These are phyloP conservation scores for Enteromius paludinosus DNA, from an alignment of 2,797 vertebrate genomes.

Conservation along the genomic window DNA sequence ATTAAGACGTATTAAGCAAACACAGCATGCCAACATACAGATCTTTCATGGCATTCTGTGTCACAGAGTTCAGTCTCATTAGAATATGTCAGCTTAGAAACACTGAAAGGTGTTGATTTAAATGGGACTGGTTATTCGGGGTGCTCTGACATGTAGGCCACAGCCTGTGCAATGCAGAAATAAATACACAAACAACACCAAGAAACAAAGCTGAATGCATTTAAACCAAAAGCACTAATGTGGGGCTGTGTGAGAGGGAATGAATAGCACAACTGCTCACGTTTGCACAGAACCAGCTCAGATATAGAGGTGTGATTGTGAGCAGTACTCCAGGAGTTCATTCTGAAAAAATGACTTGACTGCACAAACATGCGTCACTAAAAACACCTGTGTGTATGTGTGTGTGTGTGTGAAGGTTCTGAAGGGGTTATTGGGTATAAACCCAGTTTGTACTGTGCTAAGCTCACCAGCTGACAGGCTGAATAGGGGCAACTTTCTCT, in stretches of 20 bases:
- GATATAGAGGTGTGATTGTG: slow-evolving; percentile 54
- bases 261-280: slow-evolving; percentile 1
- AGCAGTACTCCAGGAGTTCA: slow-evolving; percentile 35
- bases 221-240: not conserved
- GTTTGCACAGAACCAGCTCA: slow-evolving; percentile 18
- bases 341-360: slow-evolving; percentile 41
- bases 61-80: slow-evolving; percentile 1
- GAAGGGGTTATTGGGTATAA: slow-evolving; percentile 35
- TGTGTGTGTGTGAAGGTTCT: slow-evolving; percentile 22
- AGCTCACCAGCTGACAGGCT: slow-evolving; percentile 41
- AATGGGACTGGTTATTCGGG: not conserved
- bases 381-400: slow-evolving; percentile 30
- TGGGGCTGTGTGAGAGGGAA: not conserved
- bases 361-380: slow-evolving; percentile 45
- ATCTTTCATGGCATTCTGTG: not conserved
- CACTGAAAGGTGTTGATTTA: not conserved
- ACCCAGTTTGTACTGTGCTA: slow-evolving; percentile 32
- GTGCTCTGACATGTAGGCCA: not conserved
- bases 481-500: slow-evolving; percentile 12
- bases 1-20: slow-evolving; percentile 28
- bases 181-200: not conserved
- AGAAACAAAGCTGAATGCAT: slow-evolving; percentile 21
- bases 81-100: slow-evolving; percentile 17
- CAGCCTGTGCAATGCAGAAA: not conserved
- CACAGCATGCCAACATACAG: slow-evolving; percentile 13